Evolutionary conservation across 2,888 invertebrate genomes (phyloP).

Genomic region (Pyrgus malvae): DNA sequence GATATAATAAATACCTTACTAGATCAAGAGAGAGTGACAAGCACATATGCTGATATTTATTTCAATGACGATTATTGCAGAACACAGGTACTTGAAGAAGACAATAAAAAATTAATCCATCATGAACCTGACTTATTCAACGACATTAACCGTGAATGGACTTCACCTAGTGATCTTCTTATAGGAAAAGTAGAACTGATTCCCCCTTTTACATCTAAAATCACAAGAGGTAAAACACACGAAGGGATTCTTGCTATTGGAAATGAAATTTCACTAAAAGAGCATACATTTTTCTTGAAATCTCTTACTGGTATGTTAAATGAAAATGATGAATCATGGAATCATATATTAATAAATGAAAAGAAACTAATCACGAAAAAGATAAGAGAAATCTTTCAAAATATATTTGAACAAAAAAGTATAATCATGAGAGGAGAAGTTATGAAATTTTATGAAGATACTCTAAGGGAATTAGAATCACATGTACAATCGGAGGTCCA

Average conservation of each 20-base stretch:
- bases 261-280: slow-evolving; percentile 50
- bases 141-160: slow-evolving; percentile 48
- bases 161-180: slow-evolving; percentile 68
- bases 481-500: slow-evolving; percentile 55
- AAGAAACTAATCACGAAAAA: slow-evolving; percentile 47
- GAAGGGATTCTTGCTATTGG: slow-evolving; percentile 68
- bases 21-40: slow-evolving; percentile 53
- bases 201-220: slow-evolving; percentile 73
- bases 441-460: slow-evolving; percentile 55
- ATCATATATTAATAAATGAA: slow-evolving; percentile 54
- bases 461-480: slow-evolving; percentile 61
- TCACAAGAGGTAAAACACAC: slow-evolving; percentile 65
- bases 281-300: slow-evolving; percentile 49
- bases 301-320: slow-evolving; percentile 45
- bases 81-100: slow-evolving; percentile 17
- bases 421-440: slow-evolving; percentile 58
- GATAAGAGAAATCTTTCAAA: slow-evolving; percentile 50
- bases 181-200: slow-evolving; percentile 59
- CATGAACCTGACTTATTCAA: slow-evolving; percentile 12
- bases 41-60: slow-evolving; percentile 65
- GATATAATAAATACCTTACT: slow-evolving; percentile 42
- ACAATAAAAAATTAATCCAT: no score
- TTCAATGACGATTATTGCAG: slow-evolving; percentile 50
- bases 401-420: slow-evolving; percentile 57
- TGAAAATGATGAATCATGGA: slow-evolving; percentile 66